These are phyloP conservation scores for Apteryx mantelli DNA, from an alignment of 2,113 vertebrate species.

Conservation along the genomic window DNA sequence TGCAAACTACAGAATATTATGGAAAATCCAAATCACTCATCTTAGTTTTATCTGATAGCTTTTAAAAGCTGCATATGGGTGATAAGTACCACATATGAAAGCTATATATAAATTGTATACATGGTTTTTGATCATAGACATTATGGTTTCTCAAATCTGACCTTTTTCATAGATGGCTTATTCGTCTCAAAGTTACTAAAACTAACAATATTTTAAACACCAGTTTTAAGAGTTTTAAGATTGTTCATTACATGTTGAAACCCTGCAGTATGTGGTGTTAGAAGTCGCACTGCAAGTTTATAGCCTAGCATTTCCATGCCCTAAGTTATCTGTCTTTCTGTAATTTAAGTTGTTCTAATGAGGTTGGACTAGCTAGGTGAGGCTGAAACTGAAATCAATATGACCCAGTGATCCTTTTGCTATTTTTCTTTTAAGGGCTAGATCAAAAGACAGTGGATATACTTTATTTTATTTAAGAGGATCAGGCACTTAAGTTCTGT, in stretches of 20 bases:
- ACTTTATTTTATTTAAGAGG: conserved; percentile 15
- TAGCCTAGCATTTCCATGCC: background rate
- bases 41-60: background rate
- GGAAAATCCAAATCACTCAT: background rate
- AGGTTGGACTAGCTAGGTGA: background rate
- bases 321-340: background rate
- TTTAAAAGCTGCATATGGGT: background rate
- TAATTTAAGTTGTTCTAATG: background rate
- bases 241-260: background rate
- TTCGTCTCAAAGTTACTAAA: background rate
- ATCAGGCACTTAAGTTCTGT: background rate
- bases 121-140: background rate
- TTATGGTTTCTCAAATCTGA: background rate
- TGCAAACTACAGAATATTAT: background rate
- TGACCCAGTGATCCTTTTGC: background rate
- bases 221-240: rapidly evolving
- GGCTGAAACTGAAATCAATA: background rate
- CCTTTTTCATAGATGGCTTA: background rate
- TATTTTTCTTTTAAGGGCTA: background rate
- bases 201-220: background rate
- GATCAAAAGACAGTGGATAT: conserved; percentile 11
- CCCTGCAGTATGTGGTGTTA: too few relatives aligned
- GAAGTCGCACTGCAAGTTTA: background rate
- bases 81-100: background rate
- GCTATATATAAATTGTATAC: background rate